Evolutionary conservation across 2,113 vertebrate genomes (phyloP).

Genomic region (Mormoops blainvillei): DNA sequence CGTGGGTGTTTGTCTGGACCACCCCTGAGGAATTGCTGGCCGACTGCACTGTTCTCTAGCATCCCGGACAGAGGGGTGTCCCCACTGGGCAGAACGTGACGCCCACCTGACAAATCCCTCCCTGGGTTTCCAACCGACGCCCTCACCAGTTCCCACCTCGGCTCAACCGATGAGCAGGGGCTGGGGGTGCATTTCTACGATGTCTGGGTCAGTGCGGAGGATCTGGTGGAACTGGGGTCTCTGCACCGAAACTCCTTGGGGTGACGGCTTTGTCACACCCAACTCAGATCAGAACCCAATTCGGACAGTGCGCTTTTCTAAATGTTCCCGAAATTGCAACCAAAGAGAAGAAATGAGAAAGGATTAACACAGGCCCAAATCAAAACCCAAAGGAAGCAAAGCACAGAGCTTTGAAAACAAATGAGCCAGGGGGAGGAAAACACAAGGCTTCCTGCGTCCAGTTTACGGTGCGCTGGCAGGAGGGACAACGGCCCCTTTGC

Average conservation of each 20-base stretch:
- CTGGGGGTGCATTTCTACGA: not conserved
- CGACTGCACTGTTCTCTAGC: not conserved
- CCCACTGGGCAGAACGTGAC: not conserved
- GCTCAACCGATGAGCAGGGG: fast-evolving
- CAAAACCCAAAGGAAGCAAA: not conserved
- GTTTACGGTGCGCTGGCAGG: not conserved
- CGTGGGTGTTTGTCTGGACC: not conserved
- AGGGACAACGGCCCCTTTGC: not conserved
- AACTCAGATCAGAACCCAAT: not conserved
- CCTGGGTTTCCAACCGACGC: not conserved
- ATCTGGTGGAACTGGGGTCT: not conserved
- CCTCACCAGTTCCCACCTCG: not conserved
- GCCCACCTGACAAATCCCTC: fast-evolving
- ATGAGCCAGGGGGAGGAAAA: not conserved
- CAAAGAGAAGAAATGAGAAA: conserved; percentile 3
- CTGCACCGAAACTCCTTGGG: not conserved
- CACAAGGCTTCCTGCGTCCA: not conserved
- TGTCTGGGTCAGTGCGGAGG: not conserved
- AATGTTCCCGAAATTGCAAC: not conserved
- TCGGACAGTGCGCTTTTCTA: not conserved
- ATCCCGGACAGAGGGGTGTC: not conserved
- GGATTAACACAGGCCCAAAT: not conserved
- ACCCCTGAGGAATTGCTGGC: not conserved
- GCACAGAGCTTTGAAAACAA: not conserved
- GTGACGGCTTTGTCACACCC: not conserved